Base-by-base conservation (phyloP, 2,888 invertebrate genomes). In the Latrodectus hesperus region DNA sequence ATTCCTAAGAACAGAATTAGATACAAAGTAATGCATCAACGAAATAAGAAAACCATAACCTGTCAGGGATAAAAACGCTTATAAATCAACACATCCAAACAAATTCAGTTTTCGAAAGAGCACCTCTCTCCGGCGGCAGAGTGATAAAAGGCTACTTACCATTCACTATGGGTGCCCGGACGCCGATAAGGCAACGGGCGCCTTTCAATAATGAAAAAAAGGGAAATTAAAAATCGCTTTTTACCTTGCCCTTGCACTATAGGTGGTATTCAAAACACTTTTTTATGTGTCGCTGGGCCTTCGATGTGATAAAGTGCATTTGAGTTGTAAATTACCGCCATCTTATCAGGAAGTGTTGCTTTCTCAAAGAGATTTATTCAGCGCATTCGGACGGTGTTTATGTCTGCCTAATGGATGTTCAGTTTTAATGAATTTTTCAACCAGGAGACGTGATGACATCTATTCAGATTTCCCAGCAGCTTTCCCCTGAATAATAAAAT, bases 241-340 rank as follows among this genome's bases (percentile, higher is more conserved):
- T 60, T 12, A 38, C 38, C 38, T 38, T 38, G 38, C 38, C 38
- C 38, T 38, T 38, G 14, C 60, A 60, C n/a, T n/a, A 60, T 14
- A 60, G 60, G 60, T 60, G 60, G 60, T 60, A 60, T 60, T 60
- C n/a, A 60, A 60, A 60, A 16, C n/a, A 60, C 60, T 60, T 60
- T 60, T 60, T 60, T 16, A 60, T 16, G 60, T 38, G 38, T 38
- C 38, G 4, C 38, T 38, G 2, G 38, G 38, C 38, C 60, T 60
- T 60, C 38, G 49, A 81, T 53, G 73, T 67, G 81, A 60, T 73
- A 81, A 73, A 81, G 60, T 73, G 73, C 73, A 81, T 73, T 81
- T 81, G 67, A 81, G 81, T 73, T 73, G 81, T 81, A 81, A 73
- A 81, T 81, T 81, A 73, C 72, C 52, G 67, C 52, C 67, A 73